A percentile compares a stretch with the other conserved stretches of the same genome.
These are phyloP conservation scores for Machaerirhynchus nigripectus DNA, from an alignment of 2,113 vertebrate species.

Conservation along the genomic window DNA sequence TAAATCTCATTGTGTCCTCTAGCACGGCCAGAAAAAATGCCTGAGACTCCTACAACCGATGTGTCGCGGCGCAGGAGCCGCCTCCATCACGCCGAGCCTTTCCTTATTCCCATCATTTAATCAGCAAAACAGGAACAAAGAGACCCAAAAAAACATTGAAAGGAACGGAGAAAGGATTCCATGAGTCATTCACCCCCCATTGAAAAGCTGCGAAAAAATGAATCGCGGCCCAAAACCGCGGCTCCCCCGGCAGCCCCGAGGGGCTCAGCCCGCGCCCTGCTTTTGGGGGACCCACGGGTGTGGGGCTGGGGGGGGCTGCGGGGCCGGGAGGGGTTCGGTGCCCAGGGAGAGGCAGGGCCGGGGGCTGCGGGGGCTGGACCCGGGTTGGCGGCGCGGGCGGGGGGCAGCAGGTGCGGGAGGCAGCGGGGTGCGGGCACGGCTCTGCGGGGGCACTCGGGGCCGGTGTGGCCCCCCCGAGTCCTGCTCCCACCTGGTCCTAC, in stretches of 20 bases:
- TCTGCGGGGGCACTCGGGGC: not conserved
- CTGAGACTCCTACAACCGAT: not conserved
- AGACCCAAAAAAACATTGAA: slow-evolving; percentile 6
- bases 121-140: slow-evolving; percentile 58
- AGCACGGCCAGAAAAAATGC: not conserved
- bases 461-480: not conserved
- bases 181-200: slow-evolving; percentile 49
- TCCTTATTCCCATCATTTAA: slow-evolving; percentile 21
- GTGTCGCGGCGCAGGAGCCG: not conserved
- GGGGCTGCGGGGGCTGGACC: not conserved
- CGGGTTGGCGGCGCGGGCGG: not conserved
- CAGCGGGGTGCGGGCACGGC: not conserved
- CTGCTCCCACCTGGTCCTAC: not conserved
- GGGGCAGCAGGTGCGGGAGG: not conserved
- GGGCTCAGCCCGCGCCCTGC: not conserved
- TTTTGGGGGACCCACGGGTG: not conserved
- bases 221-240: not conserved
- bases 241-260: not conserved
- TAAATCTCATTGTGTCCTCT: slow-evolving; percentile 16
- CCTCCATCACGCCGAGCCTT: slow-evolving; percentile 20
- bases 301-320: not conserved
- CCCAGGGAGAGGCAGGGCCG: not conserved
- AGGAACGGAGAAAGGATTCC: slow-evolving; percentile 35
- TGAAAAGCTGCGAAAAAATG: not conserved
- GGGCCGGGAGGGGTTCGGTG: not conserved